These are phyloP conservation scores for Drosophila leontia DNA, from an alignment of 1,140 invertebrate genomes.

Conservation along the genomic window DNA sequence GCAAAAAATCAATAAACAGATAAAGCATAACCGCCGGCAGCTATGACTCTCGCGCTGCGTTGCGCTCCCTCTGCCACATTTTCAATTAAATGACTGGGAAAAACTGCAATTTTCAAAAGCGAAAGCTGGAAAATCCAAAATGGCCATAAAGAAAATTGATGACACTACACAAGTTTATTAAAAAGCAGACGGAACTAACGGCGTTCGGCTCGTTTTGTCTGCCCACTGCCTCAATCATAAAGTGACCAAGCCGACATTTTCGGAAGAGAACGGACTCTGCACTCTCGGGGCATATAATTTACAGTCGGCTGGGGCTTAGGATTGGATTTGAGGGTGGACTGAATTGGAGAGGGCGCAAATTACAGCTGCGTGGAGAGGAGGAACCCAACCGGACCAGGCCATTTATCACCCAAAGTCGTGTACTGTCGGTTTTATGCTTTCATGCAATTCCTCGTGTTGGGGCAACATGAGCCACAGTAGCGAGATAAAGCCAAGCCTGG, in stretches of 20 bases:
- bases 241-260: constrained; percentile 57
- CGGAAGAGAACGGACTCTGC: constrained; percentile 22
- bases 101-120: constrained; percentile 63
- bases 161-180: constrained; percentile 79
- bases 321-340: constrained; percentile 7
- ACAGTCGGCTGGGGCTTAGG: constrained; percentile 44
- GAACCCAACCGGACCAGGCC: constrained; percentile 48
- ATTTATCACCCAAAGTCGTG: constrained; percentile 83
- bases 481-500: constrained; percentile 39
- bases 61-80: constrained; percentile 30
- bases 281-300: constrained; percentile 67
- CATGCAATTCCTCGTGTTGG: constrained; percentile 78
- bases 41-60: constrained; percentile 11
- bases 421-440: constrained; percentile 83
- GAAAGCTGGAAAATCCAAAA: constrained; percentile 62
- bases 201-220: constrained; percentile 13
- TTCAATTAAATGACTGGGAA: constrained; percentile 75
- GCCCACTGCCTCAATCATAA: constrained; percentile 64
- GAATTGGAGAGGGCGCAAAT: constrained; percentile 62
- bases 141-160: constrained; percentile 81
- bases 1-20: constrained; percentile 48
- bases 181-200: constrained; percentile 56
- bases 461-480: constrained; percentile 72
- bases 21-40: constrained; percentile 29
- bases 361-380: constrained; percentile 54